Conservation (phyloP, 2,888 invertebrate species). For the Gymnoscelis rufifasciata region DNA sequence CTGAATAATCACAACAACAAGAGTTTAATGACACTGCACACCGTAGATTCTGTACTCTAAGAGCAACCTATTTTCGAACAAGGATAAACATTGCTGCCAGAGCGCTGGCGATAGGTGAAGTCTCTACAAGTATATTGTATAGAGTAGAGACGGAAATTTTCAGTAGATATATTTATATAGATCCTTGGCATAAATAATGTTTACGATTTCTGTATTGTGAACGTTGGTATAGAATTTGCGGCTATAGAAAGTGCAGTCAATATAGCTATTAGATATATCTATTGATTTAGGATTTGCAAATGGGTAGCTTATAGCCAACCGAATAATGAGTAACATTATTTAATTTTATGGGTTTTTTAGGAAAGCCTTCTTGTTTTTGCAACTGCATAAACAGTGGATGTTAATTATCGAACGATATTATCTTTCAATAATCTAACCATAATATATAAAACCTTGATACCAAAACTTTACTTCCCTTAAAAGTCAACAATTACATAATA, state of each 20-base stretch:
- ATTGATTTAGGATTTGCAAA: no score
- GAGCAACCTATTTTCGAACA: conserved; percentile 16
- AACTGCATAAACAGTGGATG: no score
- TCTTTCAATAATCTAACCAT: no score
- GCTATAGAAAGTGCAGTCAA: background rate
- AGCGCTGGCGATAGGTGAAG: conserved; percentile 9
- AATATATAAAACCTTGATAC: no score
- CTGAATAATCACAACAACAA: conserved; percentile 10
- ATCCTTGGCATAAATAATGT: conserved; percentile 43
- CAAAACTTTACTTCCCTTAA: no score
- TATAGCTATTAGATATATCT: no score
- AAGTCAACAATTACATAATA: no score
- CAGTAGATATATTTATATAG: conserved; percentile 39
- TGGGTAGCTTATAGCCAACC: no score
- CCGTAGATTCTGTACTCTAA: background rate
- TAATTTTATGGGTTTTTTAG: no score
- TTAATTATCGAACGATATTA: no score
- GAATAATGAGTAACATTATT: no score
- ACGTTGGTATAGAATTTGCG: background rate
- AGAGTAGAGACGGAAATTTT: conserved; percentile 20
- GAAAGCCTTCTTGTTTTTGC: no score
- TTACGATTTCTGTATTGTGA: conserved; percentile 20
- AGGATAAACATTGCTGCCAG: conserved; percentile 14
- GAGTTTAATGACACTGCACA: conserved; percentile 23
- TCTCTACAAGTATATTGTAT: conserved; percentile 8